These are phyloP conservation scores for Leptinotarsa tumamoca DNA, from an alignment of 2,888 invertebrate species.

Conservation along the genomic window DNA sequence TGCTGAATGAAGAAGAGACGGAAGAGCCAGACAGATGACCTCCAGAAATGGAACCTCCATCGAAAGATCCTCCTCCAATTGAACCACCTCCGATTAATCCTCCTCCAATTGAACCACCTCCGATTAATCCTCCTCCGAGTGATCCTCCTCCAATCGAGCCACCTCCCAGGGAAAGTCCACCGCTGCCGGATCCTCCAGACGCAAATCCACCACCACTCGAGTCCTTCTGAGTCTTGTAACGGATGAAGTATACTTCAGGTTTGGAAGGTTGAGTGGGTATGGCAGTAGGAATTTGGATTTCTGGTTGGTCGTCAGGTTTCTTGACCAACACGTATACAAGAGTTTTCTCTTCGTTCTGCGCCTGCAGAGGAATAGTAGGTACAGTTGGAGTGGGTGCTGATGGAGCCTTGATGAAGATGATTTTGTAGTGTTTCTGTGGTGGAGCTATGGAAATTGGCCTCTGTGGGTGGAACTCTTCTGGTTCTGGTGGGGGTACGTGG, in stretches of 20 bases:
- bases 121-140: constrained; percentile 63
- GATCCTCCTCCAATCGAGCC: constrained; percentile 44
- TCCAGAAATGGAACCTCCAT: constrained; percentile 32
- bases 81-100: constrained; percentile 38
- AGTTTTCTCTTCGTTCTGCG: constrained; percentile 87
- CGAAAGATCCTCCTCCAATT: constrained; percentile 24
- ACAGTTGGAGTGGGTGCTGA: constrained; percentile 76
- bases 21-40: constrained; percentile 22
- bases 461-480: constrained; percentile 73
- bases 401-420: constrained; percentile 84
- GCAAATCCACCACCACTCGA: constrained; percentile 57
- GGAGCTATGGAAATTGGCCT: constrained; percentile 76
- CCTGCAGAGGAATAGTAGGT: constrained; percentile 81
- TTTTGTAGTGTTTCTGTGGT: constrained; percentile 88
- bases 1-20: constrained; percentile 31
- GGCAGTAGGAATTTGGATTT: constrained; percentile 81
- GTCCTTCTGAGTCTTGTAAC: constrained; percentile 80
- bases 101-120: constrained; percentile 28
- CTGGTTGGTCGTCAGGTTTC: constrained; percentile 87
- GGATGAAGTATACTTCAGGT: constrained; percentile 92
- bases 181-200: constrained; percentile 49
- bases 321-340: constrained; percentile 90
- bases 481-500: constrained; percentile 86
- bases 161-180: constrained; percentile 58
- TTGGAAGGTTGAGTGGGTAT: constrained; percentile 87